Conservation (phyloP, 2,888 invertebrate species). For the Teleiodes luculella region DNA sequence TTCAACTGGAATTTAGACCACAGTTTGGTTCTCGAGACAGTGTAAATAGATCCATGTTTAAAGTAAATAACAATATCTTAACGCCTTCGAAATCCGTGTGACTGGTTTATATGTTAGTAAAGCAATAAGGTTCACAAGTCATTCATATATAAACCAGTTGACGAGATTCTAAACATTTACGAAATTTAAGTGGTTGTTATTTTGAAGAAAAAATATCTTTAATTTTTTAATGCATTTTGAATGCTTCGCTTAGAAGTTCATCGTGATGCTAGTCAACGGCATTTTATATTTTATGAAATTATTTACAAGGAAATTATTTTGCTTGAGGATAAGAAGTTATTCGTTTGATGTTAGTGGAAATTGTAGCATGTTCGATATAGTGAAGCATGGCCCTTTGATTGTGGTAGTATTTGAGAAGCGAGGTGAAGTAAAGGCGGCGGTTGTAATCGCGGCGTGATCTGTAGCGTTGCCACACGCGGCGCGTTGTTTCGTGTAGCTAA, state of each 20-base stretch:
- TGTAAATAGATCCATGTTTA: constrained; percentile 41
- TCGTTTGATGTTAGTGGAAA: constrained; percentile 19
- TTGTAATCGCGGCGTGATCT: constrained; percentile 14
- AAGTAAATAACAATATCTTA: constrained; percentile 5
- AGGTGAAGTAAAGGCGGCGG: constrained; percentile 14
- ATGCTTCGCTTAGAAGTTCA: constrained; percentile 49
- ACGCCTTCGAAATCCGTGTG: constrained; percentile 12
- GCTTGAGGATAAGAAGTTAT: constrained; percentile 5
- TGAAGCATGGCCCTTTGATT: constrained; percentile 17
- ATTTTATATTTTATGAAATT: constrained; percentile 18
- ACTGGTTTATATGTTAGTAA: constrained; percentile 37
- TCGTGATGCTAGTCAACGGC: constrained; percentile 35
- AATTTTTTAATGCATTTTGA: constrained; percentile 47
- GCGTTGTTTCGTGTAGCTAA: constrained; percentile 7
- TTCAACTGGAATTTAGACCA: constrained; percentile 19
- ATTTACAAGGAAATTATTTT: constrained; percentile 22
- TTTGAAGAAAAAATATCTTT: constrained; percentile 23
- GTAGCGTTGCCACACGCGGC: background rate
- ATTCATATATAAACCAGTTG: constrained; percentile 47
- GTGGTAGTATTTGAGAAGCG: constrained; percentile 1
- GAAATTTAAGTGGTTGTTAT: constrained; percentile 23
- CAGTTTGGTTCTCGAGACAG: constrained; percentile 24
- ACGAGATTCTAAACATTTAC: constrained; percentile 27
- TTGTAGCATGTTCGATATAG: constrained; percentile 30
- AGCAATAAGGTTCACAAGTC: constrained; percentile 40